Base-by-base conservation (phyloP, 2,888 invertebrate genomes). In the Cryptocephalus moraei region DNA sequence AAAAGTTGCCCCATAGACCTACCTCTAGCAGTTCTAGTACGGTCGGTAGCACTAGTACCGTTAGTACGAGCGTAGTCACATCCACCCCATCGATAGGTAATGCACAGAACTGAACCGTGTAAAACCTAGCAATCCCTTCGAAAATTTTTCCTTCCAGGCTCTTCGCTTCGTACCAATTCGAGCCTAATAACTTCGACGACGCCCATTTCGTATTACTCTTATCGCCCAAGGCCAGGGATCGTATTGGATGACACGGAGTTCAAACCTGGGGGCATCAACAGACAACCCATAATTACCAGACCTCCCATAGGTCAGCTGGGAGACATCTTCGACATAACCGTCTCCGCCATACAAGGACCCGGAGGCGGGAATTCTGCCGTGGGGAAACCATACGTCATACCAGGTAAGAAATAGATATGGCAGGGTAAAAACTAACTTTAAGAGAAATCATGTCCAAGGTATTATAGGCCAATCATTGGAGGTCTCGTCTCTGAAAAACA, bases 321-420 rank as follows among this genome's bases (percentile, higher is more conserved):
- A 8, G 91, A 91, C 66, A 86, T 89, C 47, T 91, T 91, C 61
- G 91, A 91, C 60, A 84, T 91, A 0, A 91, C 91, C 0, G 84
- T 91, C 0, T 89, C 90, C 0, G 91, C 90, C 1, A 84, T 91
- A 49, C 91, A 91, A 65, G 89, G 89, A 1, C 84, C 86, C 0
- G 84, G 85, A 0, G 74, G 75, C 42, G 49, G 62, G 32, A 59
- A 64, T n/a, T 62, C 64, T 22, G 75, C 71, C 8, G 65, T 66
- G 48, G 72, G 69, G 13, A 73, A 75, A 55, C 76, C 76, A 1
- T 75, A 70, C 57, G 70, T 77, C n/a, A 73, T 74, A 55, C 75
- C 76, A 61, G 76, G 76, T 75, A 64, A 56, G 50, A 46, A n/a
- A n/a, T n/a, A n/a, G n/a, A n/a, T n/a, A n/a, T n/a, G n/a, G n/a